Base-by-base conservation (phyloP, 2,888 invertebrate genomes). In the Cantharis flavilabris region DNA sequence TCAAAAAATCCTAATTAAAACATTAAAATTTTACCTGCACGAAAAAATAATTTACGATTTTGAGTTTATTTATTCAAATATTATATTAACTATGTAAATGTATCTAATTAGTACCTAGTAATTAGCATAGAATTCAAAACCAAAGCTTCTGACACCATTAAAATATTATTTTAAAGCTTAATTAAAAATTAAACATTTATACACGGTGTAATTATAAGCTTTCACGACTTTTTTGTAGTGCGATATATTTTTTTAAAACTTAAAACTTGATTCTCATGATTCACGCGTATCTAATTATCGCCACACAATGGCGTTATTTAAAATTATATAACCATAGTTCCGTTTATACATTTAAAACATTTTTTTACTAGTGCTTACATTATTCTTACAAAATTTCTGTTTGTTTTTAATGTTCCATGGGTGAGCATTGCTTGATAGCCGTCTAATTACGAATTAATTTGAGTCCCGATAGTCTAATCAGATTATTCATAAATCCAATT, bases 61-160 rank as follows among this genome's bases (percentile, higher is more conserved):
- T 64, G 11, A 5, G 11, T 64, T 23, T 64, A 18, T 23, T 23
- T 67, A 67, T 67, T 67, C 65, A 67, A 67, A 67, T 67, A 67
- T 67, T 26, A 67, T 13, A 67, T 67, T 67, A 67, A n/a, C 23
- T 26, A 67, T 67, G 65, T 67, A 23, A 23, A 67, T 23, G 65
- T 20, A 67, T n/a, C 65, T 67, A 67, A 67, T 67, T 67, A 67
- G 65, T 67, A 67, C 65, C 26, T 67, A 18, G 18, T 67, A 67
- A 67, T 67, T 67, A 67, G 65, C 65, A 67, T 67, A 67, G 20
- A 67, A 67, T 67, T 67, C 65, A 23, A n/a, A 67, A 67, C 65
- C 23, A 67, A 67, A 67, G 20, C 23, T 67, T 16, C 26, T 67
- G 65, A 26, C 65, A 67, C 65, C 65, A 26, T 67, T 67, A 23